Evolutionary conservation across 1,140 invertebrate species (phyloP).

Genomic region (Hyles vespertilio): DNA sequence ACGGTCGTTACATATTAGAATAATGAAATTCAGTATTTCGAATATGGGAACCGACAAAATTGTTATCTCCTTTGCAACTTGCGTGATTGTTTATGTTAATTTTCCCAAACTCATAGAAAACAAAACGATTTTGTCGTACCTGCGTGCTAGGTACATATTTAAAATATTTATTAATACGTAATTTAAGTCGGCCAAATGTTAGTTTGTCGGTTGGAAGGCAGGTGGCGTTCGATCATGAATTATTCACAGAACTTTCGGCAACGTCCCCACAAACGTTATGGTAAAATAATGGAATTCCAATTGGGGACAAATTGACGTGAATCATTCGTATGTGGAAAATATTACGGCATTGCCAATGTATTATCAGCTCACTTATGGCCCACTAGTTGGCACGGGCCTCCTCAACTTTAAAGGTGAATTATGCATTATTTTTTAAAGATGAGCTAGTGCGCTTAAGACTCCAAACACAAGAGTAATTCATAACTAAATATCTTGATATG

Average conservation of each 20-base stretch:
- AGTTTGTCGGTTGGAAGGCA: constrained; percentile 35
- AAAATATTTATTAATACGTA: background rate
- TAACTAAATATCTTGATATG: too few species aligned
- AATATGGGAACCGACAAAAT: background rate
- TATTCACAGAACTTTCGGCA: constrained; percentile 22
- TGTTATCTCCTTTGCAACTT: background rate
- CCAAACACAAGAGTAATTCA: too few species aligned
- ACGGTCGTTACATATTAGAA: too few species aligned
- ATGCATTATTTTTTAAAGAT: too few species aligned
- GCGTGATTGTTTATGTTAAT: too few species aligned
- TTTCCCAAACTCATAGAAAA: too few species aligned
- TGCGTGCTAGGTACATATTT: background rate
- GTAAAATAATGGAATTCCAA: constrained; percentile 23
- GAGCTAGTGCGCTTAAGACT: too few species aligned
- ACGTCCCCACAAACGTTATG: constrained; percentile 3
- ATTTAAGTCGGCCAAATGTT: constrained; percentile 28
- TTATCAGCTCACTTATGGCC: too few species aligned
- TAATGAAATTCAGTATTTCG: too few species aligned
- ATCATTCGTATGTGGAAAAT: background rate
- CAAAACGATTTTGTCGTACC: constrained; percentile 3
- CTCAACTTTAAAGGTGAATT: too few species aligned
- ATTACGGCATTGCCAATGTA: too few species aligned
- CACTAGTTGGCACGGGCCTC: too few species aligned
- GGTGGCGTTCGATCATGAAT: constrained; percentile 36
- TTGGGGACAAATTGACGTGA: constrained; percentile 6